Conservation (phyloP, 2,113 vertebrate species). For the Chascanopsetta lugubris region DNA sequence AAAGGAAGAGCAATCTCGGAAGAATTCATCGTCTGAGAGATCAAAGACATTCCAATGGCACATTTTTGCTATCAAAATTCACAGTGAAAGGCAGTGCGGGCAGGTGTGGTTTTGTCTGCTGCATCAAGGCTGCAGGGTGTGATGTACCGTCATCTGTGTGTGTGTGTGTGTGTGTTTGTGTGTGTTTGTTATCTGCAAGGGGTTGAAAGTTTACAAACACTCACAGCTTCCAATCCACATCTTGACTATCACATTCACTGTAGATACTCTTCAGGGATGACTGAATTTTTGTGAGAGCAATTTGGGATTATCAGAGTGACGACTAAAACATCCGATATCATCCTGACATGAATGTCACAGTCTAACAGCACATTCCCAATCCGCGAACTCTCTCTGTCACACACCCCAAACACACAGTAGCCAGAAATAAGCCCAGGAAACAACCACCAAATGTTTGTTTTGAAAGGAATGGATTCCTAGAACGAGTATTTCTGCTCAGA, state of each 20-base stretch:
- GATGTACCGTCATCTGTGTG: not conserved
- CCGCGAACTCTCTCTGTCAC: not conserved
- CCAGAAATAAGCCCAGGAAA: not conserved
- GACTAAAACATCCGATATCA: not conserved
- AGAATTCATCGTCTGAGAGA: too few relatives aligned
- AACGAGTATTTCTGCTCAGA: not conserved
- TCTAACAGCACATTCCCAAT: not conserved
- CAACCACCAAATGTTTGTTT: not conserved
- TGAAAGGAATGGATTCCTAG: not conserved
- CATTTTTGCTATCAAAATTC: not conserved
- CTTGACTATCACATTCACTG: constrained; percentile 15
- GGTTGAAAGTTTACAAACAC: constrained; percentile 23
- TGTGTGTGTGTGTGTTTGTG: constrained; percentile 1
- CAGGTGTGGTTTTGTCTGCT: constrained; percentile 50
- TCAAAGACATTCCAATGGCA: not conserved
- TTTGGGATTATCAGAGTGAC: not conserved
- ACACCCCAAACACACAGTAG: not conserved
- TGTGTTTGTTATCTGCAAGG: constrained; percentile 3
- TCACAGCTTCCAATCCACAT: not conserved
- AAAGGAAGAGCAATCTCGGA: too few relatives aligned
- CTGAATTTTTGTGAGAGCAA: not conserved
- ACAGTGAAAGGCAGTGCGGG: not conserved
- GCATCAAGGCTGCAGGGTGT: constrained; percentile 10
- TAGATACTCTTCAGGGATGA: constrained; percentile 2
- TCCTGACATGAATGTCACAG: not conserved